Percentiles rank a stretch among this genome's conserved stretches.
phyloP scores from a whole-genome alignment of 2,797 vertebrate species.

The Rallus crepitans region DNA sequence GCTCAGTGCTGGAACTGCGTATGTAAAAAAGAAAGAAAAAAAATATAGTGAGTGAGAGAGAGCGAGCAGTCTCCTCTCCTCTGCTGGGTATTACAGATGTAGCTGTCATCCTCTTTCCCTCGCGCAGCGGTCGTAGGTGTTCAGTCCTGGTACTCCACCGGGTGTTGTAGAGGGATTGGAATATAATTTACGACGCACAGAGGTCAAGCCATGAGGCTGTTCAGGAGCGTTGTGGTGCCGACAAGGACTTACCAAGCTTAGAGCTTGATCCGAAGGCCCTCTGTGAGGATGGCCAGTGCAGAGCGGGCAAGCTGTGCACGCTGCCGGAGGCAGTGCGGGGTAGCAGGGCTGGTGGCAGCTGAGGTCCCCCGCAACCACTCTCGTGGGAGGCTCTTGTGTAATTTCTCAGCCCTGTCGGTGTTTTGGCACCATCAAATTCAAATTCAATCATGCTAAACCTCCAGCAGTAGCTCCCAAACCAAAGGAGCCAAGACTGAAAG shows the following conservation, averaged over 20 bases:
- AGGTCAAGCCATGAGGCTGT: background rate
- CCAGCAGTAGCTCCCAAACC: too few species aligned
- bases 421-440: background rate
- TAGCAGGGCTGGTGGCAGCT: fast-evolving
- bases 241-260: background rate
- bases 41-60: background rate
- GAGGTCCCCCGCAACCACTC: fast-evolving
- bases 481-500: too few species aligned
- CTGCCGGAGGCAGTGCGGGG: fast-evolving
- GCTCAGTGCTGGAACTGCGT: background rate
- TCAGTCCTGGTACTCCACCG: background rate
- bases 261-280: background rate
- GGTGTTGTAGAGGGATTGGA: slow-evolving; percentile 27
- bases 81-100: slow-evolving; percentile 36
- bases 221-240: fast-evolving
- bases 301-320: fast-evolving
- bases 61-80: background rate
- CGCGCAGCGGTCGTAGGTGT: background rate
- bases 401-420: background rate
- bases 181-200: background rate
- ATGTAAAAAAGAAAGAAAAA: background rate
- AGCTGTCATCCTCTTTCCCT: slow-evolving; percentile 32
- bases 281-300: fast-evolving
- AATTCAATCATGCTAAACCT: too few species aligned
- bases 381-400: fast-evolving